Evolutionary conservation across 2,797 vertebrate genomes (phyloP).

Genomic region (Alosa sapidissima): DNA sequence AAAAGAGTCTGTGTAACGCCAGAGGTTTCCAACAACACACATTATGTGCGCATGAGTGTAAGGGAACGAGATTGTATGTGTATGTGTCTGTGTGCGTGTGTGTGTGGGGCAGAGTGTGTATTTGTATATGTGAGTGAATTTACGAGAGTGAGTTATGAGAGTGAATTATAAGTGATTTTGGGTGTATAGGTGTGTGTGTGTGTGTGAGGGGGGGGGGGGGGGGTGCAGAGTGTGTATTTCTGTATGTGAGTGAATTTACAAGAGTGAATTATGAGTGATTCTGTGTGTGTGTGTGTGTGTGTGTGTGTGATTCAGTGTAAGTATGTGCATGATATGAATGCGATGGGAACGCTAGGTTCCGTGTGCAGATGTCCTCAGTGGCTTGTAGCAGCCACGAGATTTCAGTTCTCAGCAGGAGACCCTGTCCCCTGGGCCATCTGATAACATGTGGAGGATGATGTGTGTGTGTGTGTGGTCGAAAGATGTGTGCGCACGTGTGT

Average conservation of each 20-base stretch:
- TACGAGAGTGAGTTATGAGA: too few species aligned
- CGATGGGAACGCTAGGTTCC: background rate
- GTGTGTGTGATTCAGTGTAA: background rate
- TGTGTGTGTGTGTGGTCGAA: background rate
- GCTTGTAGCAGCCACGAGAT: background rate
- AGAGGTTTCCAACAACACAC: background rate
- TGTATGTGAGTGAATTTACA: background rate
- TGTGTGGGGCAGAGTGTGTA: too few species aligned
- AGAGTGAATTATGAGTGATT: background rate
- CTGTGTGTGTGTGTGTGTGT: too few species aligned
- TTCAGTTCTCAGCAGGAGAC: background rate
- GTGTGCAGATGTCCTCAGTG: background rate
- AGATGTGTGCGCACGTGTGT: background rate
- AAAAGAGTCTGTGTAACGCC: background rate
- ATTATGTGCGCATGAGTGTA: background rate
- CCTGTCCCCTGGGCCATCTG: background rate
- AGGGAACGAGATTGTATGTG: background rate
- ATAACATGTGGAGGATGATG: background rate
- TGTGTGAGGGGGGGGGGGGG: background rate
- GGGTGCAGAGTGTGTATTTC: background rate
- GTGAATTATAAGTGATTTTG: background rate
- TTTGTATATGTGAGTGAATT: too few species aligned
- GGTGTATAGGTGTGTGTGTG: background rate
- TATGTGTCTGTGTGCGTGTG: background rate
- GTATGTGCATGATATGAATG: background rate